Evolutionary conservation across 2,113 vertebrate species (phyloP), one percentile per base, ranked within the genome.

Genomic region (Dasypus novemcinctus): DNA sequence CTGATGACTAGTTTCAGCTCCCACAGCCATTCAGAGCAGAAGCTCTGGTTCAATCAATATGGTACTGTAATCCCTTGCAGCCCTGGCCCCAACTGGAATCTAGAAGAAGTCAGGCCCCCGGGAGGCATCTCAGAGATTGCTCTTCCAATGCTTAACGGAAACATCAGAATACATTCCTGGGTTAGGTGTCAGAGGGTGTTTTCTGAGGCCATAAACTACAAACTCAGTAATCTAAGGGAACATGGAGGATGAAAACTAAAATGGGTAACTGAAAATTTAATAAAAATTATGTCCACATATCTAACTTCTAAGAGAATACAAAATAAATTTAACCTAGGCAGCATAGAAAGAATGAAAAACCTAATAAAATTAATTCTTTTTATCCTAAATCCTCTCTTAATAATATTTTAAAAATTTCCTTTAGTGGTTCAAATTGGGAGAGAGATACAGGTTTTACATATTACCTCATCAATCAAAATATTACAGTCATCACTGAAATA

Each of bases 21-120:
- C 80, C 85, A 84, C 63, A 96, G 86, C 95, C 85, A 57, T 25
- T 13, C 61, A 80, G 86, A 97, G 61, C 79, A 96, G 38, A 94
- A 94, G n/a, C 23, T 94, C 85, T 80, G 54, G n/a, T 97, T 97
- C 95, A 97, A 74, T 96, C 94, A 97, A 96, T 68, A 96, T 68
- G 33, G 81, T 95, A 81, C 78, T 78, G 5, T 54, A 69, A 38
- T 78, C 91, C 94, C 86, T 85, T 95, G 63, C 88, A 97, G 91
- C 13, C 91, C 92, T 75, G 78, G 71, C 86, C 82, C 23, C 93
- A 96, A 75, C 75, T 96, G 95, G 83, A 87, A 64, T 83, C 93
- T 95, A 33, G 27, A 78, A 96, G 95, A 97, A 94, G 69, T 72
- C 6, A 1, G 84, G 46, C 85, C 92, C 91, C 79, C 68, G 33